Percentiles rank a stretch among this genome's conserved stretches.
Evolutionary conservation across 92 coral and sea anemone genomes (phyloP).

Genomic region (Bergia puertoricense): DNA sequence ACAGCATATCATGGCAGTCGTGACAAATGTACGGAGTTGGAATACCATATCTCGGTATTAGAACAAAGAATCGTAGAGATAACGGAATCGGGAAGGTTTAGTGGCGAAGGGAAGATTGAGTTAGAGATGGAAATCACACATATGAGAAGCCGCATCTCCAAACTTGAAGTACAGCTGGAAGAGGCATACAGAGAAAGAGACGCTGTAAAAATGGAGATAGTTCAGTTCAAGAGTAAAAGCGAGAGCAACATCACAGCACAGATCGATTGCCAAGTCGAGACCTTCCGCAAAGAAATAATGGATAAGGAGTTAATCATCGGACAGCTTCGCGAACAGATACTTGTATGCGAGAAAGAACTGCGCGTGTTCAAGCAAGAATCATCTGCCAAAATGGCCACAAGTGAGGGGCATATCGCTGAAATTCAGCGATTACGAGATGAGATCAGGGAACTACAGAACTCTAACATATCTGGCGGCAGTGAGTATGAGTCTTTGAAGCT

Average conservation of each 20-base stretch:
- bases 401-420: slow-evolving; percentile 6
- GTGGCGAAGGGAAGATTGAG: slow-evolving; percentile 41
- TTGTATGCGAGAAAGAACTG: slow-evolving; percentile 75
- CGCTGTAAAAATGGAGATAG: slow-evolving; percentile 13
- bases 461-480: slow-evolving; percentile 18
- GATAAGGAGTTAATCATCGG: slow-evolving; percentile 81
- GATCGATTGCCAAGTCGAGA: slow-evolving; percentile 59
- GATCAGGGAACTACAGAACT: slow-evolving; percentile 26
- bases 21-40: slow-evolving; percentile 39
- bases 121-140: slow-evolving; percentile 49
- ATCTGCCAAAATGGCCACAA: slow-evolving; percentile 12
- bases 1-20: slow-evolving; percentile 32
- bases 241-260: background rate
- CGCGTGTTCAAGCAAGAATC: slow-evolving; percentile 54
- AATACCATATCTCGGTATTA: slow-evolving; percentile 41
- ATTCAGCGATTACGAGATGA: slow-evolving; percentile 4
- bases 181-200: slow-evolving; percentile 47
- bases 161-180: slow-evolving; percentile 48
- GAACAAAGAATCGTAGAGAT: slow-evolving; percentile 43
- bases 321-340: slow-evolving; percentile 72
- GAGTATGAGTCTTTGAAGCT: slow-evolving; percentile 55
- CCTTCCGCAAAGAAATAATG: slow-evolving; percentile 66
- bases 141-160: slow-evolving; percentile 51
- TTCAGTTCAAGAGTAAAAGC: slow-evolving; percentile 28
- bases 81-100: slow-evolving; percentile 35